Evolutionary conservation across 2,797 vertebrate species (phyloP).

Genomic region (Acipenser oxyrinchus): DNA sequence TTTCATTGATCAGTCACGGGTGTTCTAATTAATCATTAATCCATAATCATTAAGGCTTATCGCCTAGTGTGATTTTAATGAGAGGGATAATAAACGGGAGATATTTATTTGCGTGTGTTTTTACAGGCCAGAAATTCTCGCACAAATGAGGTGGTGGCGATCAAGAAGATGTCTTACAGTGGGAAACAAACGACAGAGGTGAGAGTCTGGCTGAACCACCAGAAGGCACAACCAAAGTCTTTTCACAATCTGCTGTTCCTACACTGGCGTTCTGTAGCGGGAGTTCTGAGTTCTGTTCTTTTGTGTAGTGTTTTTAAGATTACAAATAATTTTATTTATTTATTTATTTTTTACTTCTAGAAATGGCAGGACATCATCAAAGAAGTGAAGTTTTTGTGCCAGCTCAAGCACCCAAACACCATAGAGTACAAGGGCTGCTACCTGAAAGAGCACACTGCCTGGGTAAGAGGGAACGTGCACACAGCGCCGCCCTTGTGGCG

Average conservation of each 20-base stretch:
- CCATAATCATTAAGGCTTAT: too few relatives aligned
- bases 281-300: neutral
- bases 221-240: too few relatives aligned
- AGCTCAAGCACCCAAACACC: slow-evolving; percentile 92
- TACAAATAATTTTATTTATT: neutral
- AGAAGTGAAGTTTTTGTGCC: slow-evolving; percentile 91
- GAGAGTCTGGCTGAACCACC: slow-evolving; percentile 12
- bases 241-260: too few relatives aligned
- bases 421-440: slow-evolving; percentile 99
- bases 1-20: too few relatives aligned
- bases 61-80: too few relatives aligned
- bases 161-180: slow-evolving; percentile 99
- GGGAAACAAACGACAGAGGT: slow-evolving; percentile 97
- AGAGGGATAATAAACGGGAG: too few relatives aligned
- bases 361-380: slow-evolving; percentile 99
- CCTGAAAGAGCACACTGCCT: slow-evolving; percentile 94
- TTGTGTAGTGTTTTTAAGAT: neutral
- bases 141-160: slow-evolving; percentile 94
- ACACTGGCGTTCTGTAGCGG: too few relatives aligned
- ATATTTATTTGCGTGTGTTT: slow-evolving; percentile 13
- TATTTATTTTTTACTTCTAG: slow-evolving; percentile 44
- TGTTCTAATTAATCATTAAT: too few relatives aligned
- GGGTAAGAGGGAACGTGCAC: slow-evolving; percentile 58
- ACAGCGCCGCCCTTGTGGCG: too few relatives aligned
- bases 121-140: slow-evolving; percentile 85